A percentile compares a stretch with the other conserved stretches of the same genome.
Evolutionary conservation across 1,140 invertebrate species (phyloP).

Genomic region (Cepaea nemoralis): DNA sequence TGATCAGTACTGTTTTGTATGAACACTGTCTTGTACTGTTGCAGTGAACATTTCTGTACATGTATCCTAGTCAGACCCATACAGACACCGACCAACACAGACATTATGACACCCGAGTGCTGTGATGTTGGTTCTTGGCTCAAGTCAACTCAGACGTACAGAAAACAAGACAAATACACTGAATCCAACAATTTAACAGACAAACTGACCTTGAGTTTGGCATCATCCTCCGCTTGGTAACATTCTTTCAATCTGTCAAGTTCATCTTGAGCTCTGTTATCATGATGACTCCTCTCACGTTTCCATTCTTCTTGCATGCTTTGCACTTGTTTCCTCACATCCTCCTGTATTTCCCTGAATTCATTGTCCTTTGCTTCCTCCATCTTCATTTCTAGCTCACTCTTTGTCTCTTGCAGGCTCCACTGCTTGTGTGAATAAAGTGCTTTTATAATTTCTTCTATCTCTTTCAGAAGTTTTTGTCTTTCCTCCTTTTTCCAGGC

Average conservation of each 20-base stretch:
- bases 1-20: too few species aligned
- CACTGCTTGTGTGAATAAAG: neutral
- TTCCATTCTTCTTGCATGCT: slow-evolving; percentile 9
- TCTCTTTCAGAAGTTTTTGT: slow-evolving; percentile 12
- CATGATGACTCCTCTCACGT: neutral
- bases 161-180: too few species aligned
- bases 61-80: too few species aligned
- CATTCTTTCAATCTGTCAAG: neutral
- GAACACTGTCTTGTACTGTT: too few species aligned
- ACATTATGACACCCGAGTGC: too few species aligned
- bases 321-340: slow-evolving; percentile 18
- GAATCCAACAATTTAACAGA: too few species aligned
- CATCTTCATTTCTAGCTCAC: neutral
- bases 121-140: too few species aligned
- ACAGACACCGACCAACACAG: too few species aligned
- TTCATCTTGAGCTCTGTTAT: neutral
- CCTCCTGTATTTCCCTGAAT: slow-evolving; percentile 14
- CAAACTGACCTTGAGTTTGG: slow-evolving; percentile 18
- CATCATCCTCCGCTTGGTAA: neutral
- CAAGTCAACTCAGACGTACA: too few species aligned
- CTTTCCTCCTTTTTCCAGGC: neutral
- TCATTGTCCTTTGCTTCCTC: neutral
- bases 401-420: neutral
- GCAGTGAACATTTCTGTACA: too few species aligned
- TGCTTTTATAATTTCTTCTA: neutral